Base-by-base conservation (phyloP, 2,113 vertebrate genomes). In the Apteryx owenii region DNA sequence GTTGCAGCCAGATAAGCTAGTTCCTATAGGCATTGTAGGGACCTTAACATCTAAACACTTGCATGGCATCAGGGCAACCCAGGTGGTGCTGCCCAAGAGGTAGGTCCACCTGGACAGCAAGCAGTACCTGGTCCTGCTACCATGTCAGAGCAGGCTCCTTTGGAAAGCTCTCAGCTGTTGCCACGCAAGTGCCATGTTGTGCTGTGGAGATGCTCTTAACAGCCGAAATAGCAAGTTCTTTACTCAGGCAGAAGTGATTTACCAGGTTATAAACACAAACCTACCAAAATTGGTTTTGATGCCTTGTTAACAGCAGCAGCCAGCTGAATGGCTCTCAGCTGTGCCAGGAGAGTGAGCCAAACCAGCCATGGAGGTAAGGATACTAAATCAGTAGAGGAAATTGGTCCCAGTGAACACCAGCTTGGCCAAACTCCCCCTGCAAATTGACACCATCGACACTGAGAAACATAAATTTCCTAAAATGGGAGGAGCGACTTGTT, bases 281-380 rank as follows among this genome's bases (percentile, higher is more conserved):
- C 26, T 44, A 26, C 22, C 66, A 13, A 40, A 73, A 54, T 18
- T 11, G 20, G 8, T 29, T 20, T 28, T 0, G 1, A 14, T 31
- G 8, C 33, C n/a, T 7, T 3, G 23, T n/a, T 40, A 33, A 12
- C 42, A 76, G 13, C 13, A 40, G 58, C 53, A 65, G 33, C 12
- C 38, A 61, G 61, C 19, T 71, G 65, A 28, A 68, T n/a, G 20
- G 10, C 50, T 54, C 25, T 60, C 21, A 4, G 3, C 31, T 29
- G 9, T 3, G 0, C 0, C 1, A 40, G 26, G 23, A 81, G 26
- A 65, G 10, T 0, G 44, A 91, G 33, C 77, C 78, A 79, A 82
- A 62, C 10, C 70, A 56, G 29, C 36, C 3, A 0, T 0, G 0
- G 6, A 23, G 33, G 29, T 19, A 72, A 61, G 44, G 33, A 28